These are phyloP conservation scores for Sialia sialis DNA, from an alignment of 2,113 vertebrate species.

Conservation along the genomic window DNA sequence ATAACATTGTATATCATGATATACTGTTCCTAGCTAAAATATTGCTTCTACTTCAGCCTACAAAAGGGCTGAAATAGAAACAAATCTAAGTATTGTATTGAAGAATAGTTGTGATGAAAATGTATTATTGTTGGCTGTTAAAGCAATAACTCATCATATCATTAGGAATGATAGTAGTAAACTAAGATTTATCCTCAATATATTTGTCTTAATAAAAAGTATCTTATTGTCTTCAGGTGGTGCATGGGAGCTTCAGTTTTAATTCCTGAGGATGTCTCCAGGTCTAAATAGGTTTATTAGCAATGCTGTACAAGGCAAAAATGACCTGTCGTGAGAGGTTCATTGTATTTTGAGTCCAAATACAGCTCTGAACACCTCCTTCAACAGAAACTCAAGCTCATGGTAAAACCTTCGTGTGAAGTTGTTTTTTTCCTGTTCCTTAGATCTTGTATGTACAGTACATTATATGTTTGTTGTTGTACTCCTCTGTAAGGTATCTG, in stretches of 20 bases:
- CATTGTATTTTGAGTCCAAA: not conserved
- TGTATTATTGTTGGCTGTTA: not conserved
- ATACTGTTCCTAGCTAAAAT: not conserved
- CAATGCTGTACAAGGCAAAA: not conserved
- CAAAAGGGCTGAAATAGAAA: constrained; percentile 38
- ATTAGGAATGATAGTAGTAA: constrained; percentile 16
- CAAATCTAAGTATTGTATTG: not conserved
- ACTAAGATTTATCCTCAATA: not conserved
- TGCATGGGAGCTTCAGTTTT: not conserved
- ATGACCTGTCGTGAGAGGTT: not conserved
- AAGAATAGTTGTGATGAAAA: constrained; percentile 29
- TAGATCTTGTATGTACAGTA: not conserved
- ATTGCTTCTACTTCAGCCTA: constrained; percentile 13
- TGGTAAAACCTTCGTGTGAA: not conserved
- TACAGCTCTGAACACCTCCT: not conserved
- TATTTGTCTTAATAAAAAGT: constrained; percentile 25
- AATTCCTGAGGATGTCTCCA: not conserved
- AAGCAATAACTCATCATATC: not conserved
- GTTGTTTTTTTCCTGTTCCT: not conserved
- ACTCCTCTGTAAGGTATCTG: not conserved
- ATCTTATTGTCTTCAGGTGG: not conserved
- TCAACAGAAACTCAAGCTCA: not conserved
- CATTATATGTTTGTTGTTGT: not conserved
- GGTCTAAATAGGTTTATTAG: not conserved
- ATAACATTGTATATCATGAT: not conserved